Percentiles rank a stretch among this genome's conserved stretches.
These are phyloP conservation scores for Thecocarcelia acutangulata DNA, from an alignment of 2,888 invertebrate genomes.

Conservation along the genomic window DNA sequence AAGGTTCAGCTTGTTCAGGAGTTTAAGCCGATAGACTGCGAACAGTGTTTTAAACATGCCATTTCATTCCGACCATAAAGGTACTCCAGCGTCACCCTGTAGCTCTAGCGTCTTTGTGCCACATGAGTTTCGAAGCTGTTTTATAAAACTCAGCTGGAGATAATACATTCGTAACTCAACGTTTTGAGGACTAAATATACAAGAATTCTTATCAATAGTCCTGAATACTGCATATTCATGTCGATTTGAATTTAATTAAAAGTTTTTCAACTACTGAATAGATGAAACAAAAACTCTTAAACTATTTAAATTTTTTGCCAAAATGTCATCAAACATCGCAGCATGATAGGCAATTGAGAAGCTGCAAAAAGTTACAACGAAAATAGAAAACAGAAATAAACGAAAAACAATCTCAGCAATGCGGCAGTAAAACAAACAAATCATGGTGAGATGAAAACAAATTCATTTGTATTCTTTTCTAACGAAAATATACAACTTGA, in stretches of 20 bases:
- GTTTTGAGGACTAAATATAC: too few species aligned
- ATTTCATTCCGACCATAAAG: too few species aligned
- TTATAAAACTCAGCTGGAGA: too few species aligned
- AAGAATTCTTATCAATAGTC: too few species aligned
- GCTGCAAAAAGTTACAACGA: not conserved
- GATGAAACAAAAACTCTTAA: constrained; percentile 18
- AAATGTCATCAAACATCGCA: constrained; percentile 23
- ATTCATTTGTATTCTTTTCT: constrained; percentile 24
- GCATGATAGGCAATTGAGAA: constrained; percentile 35
- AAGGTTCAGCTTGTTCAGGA: too few species aligned
- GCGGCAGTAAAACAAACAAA: constrained; percentile 61
- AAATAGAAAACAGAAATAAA: constrained; percentile 3
- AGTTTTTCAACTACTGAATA: not conserved
- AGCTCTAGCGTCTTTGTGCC: too few species aligned
- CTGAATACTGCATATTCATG: too few species aligned
- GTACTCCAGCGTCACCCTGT: too few species aligned
- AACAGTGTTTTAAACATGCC: too few species aligned
- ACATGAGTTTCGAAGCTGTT: too few species aligned
- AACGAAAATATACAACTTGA: constrained; percentile 48
- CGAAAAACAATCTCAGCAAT: constrained; percentile 56
- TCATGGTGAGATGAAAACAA: constrained; percentile 59
- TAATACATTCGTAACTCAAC: too few species aligned
- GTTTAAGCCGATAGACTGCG: too few species aligned
- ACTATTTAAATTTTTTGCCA: constrained; percentile 9
- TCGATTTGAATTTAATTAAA: constrained; percentile 13